Conservation (phyloP, 2,113 vertebrate genomes). For the Sprattus sprattus region DNA sequence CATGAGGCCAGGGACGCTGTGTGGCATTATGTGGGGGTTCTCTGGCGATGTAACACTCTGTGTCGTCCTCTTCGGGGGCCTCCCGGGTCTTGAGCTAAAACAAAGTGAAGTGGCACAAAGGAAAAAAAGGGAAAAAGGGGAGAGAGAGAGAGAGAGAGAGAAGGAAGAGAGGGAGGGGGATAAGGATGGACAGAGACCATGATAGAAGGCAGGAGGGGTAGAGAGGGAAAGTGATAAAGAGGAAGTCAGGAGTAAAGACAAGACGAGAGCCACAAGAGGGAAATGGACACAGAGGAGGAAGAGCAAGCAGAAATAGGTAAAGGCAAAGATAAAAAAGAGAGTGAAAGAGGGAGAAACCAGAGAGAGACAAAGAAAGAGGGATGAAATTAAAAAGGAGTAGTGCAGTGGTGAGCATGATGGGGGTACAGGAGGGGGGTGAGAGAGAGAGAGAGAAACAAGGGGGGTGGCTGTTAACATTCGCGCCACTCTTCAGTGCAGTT, state of each 20-base stretch:
- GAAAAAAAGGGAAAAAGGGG: constrained; percentile 21
- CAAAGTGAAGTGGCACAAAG: constrained; percentile 47
- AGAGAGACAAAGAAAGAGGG: background rate
- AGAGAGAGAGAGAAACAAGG: constrained; percentile 27
- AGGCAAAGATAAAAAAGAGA: background rate
- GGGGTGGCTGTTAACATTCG: constrained; percentile 79
- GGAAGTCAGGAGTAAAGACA: background rate
- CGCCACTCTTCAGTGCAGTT: constrained; percentile 89
- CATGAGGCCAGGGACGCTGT: constrained; percentile 97
- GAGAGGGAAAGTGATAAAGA: constrained; percentile 29
- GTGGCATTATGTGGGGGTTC: constrained; percentile 99
- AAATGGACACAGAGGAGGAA: background rate
- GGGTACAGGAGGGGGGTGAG: background rate
- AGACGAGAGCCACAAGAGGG: background rate
- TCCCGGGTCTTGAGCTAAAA: constrained; percentile 96
- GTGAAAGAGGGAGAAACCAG: constrained; percentile 16
- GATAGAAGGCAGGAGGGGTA: background rate
- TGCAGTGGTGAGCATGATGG: background rate
- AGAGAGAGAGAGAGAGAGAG: background rate
- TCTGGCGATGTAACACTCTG: constrained; percentile 96
- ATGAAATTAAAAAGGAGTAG: background rate
- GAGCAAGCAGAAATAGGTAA: background rate
- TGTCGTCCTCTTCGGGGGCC: constrained; percentile 97
- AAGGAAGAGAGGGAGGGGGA: background rate
- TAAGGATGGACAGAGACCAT: constrained; percentile 17